Percentiles rank a stretch among this genome's conserved stretches.
Conservation (phyloP, 2,797 vertebrate genomes). For the Thripadectes ignobilis region DNA sequence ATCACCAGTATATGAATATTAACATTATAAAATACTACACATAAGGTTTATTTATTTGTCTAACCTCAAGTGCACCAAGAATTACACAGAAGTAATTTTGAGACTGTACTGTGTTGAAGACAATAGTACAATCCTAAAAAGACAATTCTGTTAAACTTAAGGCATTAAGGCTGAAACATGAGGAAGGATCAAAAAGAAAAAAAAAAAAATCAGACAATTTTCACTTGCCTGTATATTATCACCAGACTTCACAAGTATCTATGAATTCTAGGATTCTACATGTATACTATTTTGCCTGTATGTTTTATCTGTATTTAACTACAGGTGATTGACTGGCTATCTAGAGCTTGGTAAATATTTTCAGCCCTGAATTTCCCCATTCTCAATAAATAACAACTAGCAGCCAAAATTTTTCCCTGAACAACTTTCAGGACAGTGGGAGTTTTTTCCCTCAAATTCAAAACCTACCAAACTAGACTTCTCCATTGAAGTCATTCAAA, state of each 20-base stretch:
- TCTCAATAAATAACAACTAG: background rate
- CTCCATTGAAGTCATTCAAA: background rate
- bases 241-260: background rate
- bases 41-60: background rate
- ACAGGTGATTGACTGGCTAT: background rate
- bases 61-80: background rate
- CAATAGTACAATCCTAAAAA: background rate
- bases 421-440: background rate
- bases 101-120: background rate
- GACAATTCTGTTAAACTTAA: background rate
- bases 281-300: fast-evolving
- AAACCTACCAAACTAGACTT: background rate
- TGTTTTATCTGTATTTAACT: background rate
- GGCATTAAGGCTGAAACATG: background rate
- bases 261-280: background rate
- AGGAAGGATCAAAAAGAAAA: background rate
- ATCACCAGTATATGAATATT: background rate
- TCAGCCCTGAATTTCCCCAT: background rate
- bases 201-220: background rate
- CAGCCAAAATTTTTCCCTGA: background rate
- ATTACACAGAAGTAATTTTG: background rate
- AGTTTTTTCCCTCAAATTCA: background rate
- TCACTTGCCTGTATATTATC: background rate
- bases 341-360: background rate
- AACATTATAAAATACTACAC: background rate